Conservation (phyloP, 2,113 vertebrate species). For the Pterocles gutturalis region DNA sequence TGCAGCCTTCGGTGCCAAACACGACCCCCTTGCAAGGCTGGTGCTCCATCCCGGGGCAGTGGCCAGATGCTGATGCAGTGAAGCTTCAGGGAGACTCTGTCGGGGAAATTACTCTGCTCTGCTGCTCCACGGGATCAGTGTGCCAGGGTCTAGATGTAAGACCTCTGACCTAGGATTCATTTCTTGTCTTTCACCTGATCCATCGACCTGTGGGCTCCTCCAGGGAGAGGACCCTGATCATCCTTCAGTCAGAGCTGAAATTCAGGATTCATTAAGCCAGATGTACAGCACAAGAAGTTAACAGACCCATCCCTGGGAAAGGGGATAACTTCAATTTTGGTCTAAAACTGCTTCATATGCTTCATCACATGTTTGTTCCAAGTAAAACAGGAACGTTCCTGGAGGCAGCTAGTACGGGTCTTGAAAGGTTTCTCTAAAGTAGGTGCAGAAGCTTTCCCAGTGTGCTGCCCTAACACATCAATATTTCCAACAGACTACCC, state of each 20-base stretch:
- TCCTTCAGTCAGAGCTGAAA: background rate
- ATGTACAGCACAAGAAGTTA: background rate
- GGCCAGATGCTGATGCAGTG: background rate
- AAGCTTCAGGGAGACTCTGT: background rate
- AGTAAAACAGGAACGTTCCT: background rate
- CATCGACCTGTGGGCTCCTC: background rate
- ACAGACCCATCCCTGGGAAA: background rate
- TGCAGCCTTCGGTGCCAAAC: background rate
- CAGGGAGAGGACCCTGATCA: background rate
- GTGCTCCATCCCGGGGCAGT: background rate
- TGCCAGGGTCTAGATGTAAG: background rate
- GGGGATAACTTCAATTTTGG: background rate
- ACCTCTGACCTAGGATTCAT: background rate
- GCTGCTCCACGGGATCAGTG: background rate
- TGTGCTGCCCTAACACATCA: background rate
- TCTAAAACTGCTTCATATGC: background rate
- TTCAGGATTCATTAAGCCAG: background rate
- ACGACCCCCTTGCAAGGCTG: background rate
- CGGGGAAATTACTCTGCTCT: background rate
- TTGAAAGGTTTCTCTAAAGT: background rate
- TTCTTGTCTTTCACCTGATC: background rate
- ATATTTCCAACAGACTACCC: background rate
- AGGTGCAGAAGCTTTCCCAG: background rate
- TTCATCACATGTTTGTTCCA: background rate
- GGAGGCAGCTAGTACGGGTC: background rate